A percentile compares a stretch with the other conserved stretches of the same genome.
Evolutionary conservation across 1,140 invertebrate genomes (phyloP).

Genomic region (Solenopsis invicta): DNA sequence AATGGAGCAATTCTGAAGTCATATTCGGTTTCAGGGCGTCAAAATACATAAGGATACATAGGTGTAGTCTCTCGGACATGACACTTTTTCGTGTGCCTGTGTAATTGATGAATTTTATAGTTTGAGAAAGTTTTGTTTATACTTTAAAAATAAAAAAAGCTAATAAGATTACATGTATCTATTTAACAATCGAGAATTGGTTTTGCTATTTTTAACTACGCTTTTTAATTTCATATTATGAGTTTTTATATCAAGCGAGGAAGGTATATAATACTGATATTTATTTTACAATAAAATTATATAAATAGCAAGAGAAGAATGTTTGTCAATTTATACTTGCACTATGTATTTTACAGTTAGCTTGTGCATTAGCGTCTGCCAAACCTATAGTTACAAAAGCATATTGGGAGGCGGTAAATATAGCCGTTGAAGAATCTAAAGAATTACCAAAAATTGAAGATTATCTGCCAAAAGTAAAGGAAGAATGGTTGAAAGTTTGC

Average conservation of each 20-base stretch:
- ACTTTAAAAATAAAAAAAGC: neutral
- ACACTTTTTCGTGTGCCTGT: no score
- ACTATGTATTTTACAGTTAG: slow-evolving; percentile 76
- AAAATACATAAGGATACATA: no score
- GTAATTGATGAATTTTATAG: neutral
- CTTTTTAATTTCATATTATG: neutral
- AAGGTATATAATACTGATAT: neutral
- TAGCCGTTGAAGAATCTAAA: slow-evolving; percentile 77
- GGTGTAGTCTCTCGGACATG: no score
- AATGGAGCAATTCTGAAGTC: no score
- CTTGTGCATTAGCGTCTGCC: slow-evolving; percentile 89
- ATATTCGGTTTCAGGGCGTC: no score
- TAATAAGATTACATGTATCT: neutral
- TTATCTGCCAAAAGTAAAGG: slow-evolving; percentile 52
- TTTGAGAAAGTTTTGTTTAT: neutral
- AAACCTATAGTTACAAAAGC: slow-evolving; percentile 89
- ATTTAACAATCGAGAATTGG: neutral
- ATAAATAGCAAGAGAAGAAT: neutral
- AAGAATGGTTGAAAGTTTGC: slow-evolving; percentile 32
- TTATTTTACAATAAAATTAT: neutral
- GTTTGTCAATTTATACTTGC: neutral
- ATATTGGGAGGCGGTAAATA: slow-evolving; percentile 88
- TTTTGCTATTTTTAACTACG: neutral
- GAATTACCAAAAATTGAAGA: slow-evolving; percentile 42
- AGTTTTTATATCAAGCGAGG: neutral